Base-by-base conservation (phyloP, 64 coral and sea anemone species). In the Hydrozoanthus tunicans region DNA sequence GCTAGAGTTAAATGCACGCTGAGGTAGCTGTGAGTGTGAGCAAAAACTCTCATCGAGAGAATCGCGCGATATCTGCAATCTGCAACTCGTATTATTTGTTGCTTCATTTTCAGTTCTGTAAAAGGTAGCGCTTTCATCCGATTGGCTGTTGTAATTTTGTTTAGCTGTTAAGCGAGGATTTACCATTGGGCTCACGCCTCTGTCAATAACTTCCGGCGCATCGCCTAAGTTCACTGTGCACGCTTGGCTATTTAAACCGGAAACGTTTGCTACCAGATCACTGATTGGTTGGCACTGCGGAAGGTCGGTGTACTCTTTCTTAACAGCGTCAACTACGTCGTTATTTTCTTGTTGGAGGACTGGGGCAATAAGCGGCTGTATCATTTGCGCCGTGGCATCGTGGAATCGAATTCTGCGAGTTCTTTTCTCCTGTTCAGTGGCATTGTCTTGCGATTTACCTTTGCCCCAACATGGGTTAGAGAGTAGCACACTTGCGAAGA, bases 271-370 rank as follows among this genome's bases (percentile, higher is more conserved):
- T 71, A 92, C 43, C 43, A 89, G 52, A 24, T 89, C 80, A 62
- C 77, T 91, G 89, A 94, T 54, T 3, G 95, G 95, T 62, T 92
- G 91, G 56, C 91, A 70, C 43, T 96, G 95, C 11, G 95, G 95
- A 6, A 96, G 69, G 26, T 96, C 95, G 52, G 64, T 72, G 73
- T 96, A 96, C 11, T 92, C 89, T 65, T 93, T 90, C 71, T 70
- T 96, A 25, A 94, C 95, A 9, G 95, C 95, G 70, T 96, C 95
- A 5, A 96, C 95, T 17, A 96, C 59, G 78, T 96, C 95, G 59
- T 96, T 96, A 51, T 96, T 96, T 83, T 96, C 95, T 83, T 96
- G 95, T 43, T 96, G 95, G 13, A 96, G 83, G 77, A 96, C 95
- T 82, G 92, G 79, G 17, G 92, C 67, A 6, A 86, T 81, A 8